Base-by-base conservation (phyloP, 2,797 vertebrate species). In the Hydrolagus colliei region DNA sequence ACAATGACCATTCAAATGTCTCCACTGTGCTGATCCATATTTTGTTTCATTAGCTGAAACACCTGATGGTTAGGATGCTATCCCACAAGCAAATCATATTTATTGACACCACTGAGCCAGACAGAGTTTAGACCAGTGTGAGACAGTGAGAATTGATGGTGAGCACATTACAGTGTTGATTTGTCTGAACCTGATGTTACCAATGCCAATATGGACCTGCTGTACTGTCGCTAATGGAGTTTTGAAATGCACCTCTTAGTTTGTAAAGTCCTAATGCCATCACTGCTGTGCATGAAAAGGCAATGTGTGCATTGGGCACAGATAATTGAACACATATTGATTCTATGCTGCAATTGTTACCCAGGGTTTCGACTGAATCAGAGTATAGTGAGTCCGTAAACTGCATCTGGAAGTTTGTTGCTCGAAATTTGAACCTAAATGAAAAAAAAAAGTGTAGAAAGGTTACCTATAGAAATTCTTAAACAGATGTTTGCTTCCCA, bases 371-470 rank as follows among this genome's bases (percentile, higher is more conserved):
- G 89, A 97, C 87, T 41, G 94, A 94, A 0, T 97, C 96, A 0
- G 98, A 99, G 89, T 95, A 99, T 8, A 95, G 94, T 14, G 97
- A 97, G 92, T 99, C 98, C 75, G 97, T 99, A 93, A 93, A 95
- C 85, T 98, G 95, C 84, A 95, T 97, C 82, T 93, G 93, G 87
- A 94, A 87, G 88, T 97, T 99, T 82, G 96, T 98, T 86, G 97
- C 98, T 92, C 97, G 95, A 90, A 99, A 98, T 90, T 96, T 98
- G 92, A 98, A 99, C 91, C 98, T 99, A 91, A 89, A 62, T 11
- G 87, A 41, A 27, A 91, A 84, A 90, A 88, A 89, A 41, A 16
- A 35, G 72, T 41, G 78, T 18, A 80, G 78, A 41, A 72, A 68
- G 79, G n/a, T 32, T 87, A 22, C 68, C 13, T 35, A n/a, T 22